Evolutionary conservation across 2,797 vertebrate species (phyloP), one percentile per base, ranked within the genome.

Genomic region (Bovichtus variegatus): DNA sequence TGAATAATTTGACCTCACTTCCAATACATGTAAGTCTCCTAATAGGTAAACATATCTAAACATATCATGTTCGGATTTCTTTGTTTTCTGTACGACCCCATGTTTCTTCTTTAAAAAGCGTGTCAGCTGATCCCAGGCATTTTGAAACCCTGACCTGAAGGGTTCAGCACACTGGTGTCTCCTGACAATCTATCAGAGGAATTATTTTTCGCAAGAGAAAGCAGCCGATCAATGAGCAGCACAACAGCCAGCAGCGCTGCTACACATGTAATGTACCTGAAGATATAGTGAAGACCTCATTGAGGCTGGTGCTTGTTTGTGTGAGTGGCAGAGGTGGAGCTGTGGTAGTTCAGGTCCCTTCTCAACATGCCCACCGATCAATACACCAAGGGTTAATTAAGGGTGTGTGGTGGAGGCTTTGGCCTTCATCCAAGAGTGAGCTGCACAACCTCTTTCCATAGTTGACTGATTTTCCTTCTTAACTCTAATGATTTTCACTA

Each of bases 401-500:
- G 29, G 29, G 62, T n/a, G 53, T 60, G 55, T 41, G 62, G 59
- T 70, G 25, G 75, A 71, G 50, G 57, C 61, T 79, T 72, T 86
- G 88, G 85, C 75, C 74, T 15, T 81, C 71, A 65, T 84, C 84
- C 88, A 86, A 78, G 44, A 71, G n/a, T n/a, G 50, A 60, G 73
- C 71, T 73, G 55, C 65, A n/a, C n/a, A 80, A 31, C 76, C 80
- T 81, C 66, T 84, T 74, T 83, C 57, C 58, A 74, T 78, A 91
- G 90, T 80, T 74, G 71, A 84, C 66, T 64, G 77, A 87, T 87
- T 87, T 75, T 64, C 64, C 80, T 74, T 54, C 73, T 76, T 79
- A 51, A 19, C 57, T 76, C 55, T 78, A 82, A 87, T 68, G 82
- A 80, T 82, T 71, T 86, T 85, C 18, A 91, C 89, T 85, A 86